A percentile compares a stretch with the other conserved stretches of the same genome.
phyloP scores from a whole-genome alignment of 2,797 vertebrate species.

The Gymnodraco acuticeps region DNA sequence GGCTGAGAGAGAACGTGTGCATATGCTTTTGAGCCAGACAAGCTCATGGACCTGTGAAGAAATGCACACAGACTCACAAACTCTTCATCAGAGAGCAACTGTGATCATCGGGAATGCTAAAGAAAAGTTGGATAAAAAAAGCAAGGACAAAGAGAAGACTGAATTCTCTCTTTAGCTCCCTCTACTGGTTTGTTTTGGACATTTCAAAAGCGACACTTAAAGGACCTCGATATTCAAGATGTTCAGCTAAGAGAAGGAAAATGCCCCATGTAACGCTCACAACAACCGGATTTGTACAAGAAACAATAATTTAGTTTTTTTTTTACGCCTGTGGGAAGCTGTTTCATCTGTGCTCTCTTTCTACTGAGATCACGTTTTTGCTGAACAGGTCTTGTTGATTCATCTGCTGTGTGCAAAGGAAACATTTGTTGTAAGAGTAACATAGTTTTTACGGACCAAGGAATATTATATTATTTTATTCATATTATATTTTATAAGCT shows the following conservation, averaged over 20 bases:
- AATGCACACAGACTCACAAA: conserved; percentile 47
- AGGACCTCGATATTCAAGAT: conserved; percentile 29
- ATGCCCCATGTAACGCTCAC: conserved; percentile 27
- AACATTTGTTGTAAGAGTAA: conserved; percentile 71
- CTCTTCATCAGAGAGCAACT: conserved; percentile 41
- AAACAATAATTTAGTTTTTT: conserved; percentile 25
- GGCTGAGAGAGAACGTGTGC: conserved; percentile 26
- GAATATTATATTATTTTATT: conserved; percentile 84
- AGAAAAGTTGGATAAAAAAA: conserved; percentile 13
- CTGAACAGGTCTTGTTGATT: conserved; percentile 49
- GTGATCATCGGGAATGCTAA: conserved; percentile 19
- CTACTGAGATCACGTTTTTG: conserved; percentile 47
- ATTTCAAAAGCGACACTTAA: conserved; percentile 14
- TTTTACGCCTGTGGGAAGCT: conserved; percentile 33
- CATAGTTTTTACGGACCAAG: conserved; percentile 85
- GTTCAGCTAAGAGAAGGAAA: conserved; percentile 24
- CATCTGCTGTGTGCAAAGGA: conserved; percentile 60
- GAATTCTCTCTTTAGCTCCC: conserved; percentile 55
- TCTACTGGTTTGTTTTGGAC: conserved; percentile 67
- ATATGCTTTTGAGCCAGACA: conserved; percentile 62
- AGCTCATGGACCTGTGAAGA: conserved; percentile 61
- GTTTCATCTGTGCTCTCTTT: conserved; percentile 44
- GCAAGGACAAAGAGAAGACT: conserved; percentile 17
- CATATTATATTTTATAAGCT: conserved; percentile 85
- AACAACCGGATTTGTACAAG: conserved; percentile 40